These are phyloP conservation scores for Alethe castanea DNA, from an alignment of 2,113 vertebrate species.

Conservation along the genomic window DNA sequence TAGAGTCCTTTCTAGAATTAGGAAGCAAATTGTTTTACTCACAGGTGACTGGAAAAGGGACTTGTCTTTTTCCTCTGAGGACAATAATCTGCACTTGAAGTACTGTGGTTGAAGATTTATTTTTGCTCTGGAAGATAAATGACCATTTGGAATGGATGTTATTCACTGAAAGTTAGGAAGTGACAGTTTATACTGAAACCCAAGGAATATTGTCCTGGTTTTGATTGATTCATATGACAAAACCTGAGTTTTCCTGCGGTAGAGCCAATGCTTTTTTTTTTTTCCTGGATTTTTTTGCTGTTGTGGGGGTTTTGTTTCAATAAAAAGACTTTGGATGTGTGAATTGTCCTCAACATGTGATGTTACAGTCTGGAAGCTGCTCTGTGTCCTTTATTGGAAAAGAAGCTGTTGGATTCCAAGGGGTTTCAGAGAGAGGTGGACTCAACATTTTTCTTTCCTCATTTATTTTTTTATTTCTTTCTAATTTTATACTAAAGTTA, in stretches of 20 bases:
- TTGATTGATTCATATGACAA: neutral
- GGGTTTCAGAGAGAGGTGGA: fast-evolving
- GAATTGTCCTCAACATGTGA: too few species aligned
- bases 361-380: neutral
- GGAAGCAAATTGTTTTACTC: neutral
- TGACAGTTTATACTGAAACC: neutral
- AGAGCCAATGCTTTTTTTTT: neutral
- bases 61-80: neutral
- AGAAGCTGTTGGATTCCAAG: neutral
- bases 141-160: neutral
- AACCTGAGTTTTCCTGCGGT: neutral
- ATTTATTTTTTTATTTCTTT: neutral
- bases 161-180: neutral
- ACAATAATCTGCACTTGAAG: neutral
- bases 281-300: neutral
- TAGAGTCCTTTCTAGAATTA: neutral
- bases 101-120: neutral
- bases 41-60: neutral
- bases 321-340: neutral
- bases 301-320: neutral
- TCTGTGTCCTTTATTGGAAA: neutral
- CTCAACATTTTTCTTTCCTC: neutral
- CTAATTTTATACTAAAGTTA: neutral
- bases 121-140: neutral
- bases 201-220: neutral